These are phyloP conservation scores for Botia kubotai DNA, from an alignment of 2,797 vertebrate genomes.

Conservation along the genomic window DNA sequence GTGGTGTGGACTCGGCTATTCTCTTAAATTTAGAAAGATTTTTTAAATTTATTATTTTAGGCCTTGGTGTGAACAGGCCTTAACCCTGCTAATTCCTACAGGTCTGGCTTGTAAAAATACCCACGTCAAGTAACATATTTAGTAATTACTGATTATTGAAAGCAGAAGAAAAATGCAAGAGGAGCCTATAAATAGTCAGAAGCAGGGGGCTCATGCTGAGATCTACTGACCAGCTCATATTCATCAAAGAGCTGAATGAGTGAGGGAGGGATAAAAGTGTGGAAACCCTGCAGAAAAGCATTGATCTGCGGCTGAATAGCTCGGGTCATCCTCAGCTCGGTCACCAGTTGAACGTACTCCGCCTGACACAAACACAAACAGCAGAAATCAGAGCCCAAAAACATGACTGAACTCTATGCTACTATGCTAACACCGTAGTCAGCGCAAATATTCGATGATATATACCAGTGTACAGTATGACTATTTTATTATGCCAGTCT, in stretches of 20 bases:
- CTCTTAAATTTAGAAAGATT: no score
- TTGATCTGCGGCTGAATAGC: slow-evolving; percentile 99
- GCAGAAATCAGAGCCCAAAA: neutral
- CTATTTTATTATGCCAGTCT: no score
- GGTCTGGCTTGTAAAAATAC: no score
- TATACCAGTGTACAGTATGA: no score
- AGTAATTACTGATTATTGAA: neutral
- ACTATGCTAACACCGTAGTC: neutral
- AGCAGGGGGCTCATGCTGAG: neutral
- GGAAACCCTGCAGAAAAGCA: slow-evolving; percentile 95
- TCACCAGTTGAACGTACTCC: slow-evolving; percentile 98
- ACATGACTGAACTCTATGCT: neutral
- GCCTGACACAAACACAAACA: slow-evolving; percentile 75
- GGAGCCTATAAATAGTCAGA: slow-evolving; percentile 7
- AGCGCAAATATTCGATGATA: no score
- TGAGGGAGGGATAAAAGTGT: slow-evolving; percentile 95
- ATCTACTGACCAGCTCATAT: slow-evolving; percentile 91
- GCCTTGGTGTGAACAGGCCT: no score
- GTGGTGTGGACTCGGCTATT: no score
- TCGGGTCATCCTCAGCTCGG: slow-evolving; percentile 97
- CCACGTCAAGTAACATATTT: no score
- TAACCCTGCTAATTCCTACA: no score
- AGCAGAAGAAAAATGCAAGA: slow-evolving; percentile 13
- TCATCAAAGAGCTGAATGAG: slow-evolving; percentile 98
- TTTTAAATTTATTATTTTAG: no score